A percentile compares a stretch with the other conserved stretches of the same genome.
phyloP scores from a whole-genome alignment of 1,140 invertebrate species.

The Berghia stephanieae region DNA sequence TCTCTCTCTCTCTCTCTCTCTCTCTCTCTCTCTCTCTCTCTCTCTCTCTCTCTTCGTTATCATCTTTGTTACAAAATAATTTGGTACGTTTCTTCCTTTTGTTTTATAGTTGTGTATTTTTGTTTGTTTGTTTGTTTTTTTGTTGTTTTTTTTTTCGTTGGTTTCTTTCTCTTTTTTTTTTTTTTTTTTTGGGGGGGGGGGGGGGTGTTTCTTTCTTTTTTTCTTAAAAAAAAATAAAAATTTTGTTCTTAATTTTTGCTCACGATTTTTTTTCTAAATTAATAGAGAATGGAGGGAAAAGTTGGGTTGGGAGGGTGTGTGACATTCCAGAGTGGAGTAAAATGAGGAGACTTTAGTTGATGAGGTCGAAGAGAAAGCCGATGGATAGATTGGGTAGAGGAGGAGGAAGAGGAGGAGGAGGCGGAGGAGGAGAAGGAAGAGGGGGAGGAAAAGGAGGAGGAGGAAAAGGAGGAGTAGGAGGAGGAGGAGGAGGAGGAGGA shows the following conservation, averaged over 20 bases:
- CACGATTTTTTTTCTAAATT: neutral
- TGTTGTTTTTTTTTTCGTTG: neutral
- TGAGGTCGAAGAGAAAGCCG: neutral
- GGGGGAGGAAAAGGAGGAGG: neutral
- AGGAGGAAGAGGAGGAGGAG: neutral
- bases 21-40: neutral
- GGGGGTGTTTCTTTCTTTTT: neutral
- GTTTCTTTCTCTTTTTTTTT: neutral
- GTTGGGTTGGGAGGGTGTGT: neutral
- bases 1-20: neutral
- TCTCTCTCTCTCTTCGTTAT: neutral
- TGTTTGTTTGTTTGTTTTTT: neutral
- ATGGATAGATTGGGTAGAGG: neutral
- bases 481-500: neutral
- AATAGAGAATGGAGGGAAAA: neutral
- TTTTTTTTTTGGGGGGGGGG: neutral
- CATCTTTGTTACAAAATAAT: neutral
- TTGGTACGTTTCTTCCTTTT: neutral
- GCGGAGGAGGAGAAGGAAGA: constrained; percentile 15
- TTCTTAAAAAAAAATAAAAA: neutral
- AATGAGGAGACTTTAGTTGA: neutral
- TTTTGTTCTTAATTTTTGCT: too few relatives aligned
- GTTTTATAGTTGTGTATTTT: neutral
- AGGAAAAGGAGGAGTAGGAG: too few relatives aligned
- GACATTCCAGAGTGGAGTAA: neutral